Conservation (phyloP, 1,140 invertebrate species). For the Grapholita molesta region DNA sequence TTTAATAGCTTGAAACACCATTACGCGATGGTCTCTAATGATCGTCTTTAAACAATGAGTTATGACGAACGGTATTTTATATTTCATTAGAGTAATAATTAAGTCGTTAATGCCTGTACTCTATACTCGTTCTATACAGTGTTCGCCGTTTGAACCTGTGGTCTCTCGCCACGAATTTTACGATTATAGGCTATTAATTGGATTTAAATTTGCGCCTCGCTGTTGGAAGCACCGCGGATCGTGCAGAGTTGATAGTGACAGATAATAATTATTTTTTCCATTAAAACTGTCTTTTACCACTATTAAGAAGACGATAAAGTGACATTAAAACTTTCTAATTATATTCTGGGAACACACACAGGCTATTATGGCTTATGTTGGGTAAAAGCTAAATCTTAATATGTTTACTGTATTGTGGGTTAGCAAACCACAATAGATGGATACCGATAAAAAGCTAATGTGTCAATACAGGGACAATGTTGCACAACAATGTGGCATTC, state of each 20-base stretch:
- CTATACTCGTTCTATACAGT: neutral
- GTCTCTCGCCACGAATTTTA: constrained; percentile 26
- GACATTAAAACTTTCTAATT: constrained; percentile 42
- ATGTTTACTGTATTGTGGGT: constrained; percentile 23
- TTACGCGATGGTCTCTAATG: constrained; percentile 27
- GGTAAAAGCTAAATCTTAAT: neutral
- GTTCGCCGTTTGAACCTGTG: constrained; percentile 18
- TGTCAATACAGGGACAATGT: constrained; percentile 59
- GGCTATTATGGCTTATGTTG: neutral
- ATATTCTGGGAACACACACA: constrained; percentile 10
- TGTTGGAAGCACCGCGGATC: constrained; percentile 43
- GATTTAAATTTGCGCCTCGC: constrained; percentile 52
- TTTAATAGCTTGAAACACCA: constrained; percentile 30
- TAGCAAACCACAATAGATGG: constrained; percentile 35
- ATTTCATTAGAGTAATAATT: constrained; percentile 38
- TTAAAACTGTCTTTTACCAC: neutral
- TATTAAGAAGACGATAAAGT: constrained; percentile 5
- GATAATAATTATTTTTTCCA: neutral
- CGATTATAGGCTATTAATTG: constrained; percentile 46
- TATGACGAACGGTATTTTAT: constrained; percentile 29
- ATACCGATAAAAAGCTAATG: constrained; percentile 62
- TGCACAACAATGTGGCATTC: constrained; percentile 60
- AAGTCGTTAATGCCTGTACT: constrained; percentile 26
- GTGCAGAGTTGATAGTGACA: constrained; percentile 40
- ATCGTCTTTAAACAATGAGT: constrained; percentile 36